These are phyloP conservation scores for Calameuta idolon DNA, from an alignment of 2,888 invertebrate genomes.

Conservation along the genomic window DNA sequence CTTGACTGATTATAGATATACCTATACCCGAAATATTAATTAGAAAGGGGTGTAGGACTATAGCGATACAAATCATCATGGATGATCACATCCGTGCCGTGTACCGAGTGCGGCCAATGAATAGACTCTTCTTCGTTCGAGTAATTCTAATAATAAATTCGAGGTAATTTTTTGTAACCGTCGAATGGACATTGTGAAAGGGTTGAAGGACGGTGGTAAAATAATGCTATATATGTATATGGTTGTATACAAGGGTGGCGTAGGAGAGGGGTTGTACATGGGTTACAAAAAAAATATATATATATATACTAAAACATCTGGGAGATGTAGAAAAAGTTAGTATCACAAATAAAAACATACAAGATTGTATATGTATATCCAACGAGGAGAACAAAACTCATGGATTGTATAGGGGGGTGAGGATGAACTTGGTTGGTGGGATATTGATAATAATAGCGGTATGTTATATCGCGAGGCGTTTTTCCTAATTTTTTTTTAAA, in stretches of 20 bases:
- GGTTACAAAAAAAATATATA: background rate
- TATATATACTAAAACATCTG: background rate
- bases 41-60: slow-evolving; percentile 46
- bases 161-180: background rate
- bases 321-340: background rate
- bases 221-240: background rate
- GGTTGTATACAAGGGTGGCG: background rate
- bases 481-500: background rate
- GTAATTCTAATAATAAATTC: slow-evolving; percentile 1
- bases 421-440: background rate
- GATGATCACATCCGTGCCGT: slow-evolving; percentile 55
- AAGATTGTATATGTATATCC: background rate
- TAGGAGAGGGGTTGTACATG: no score
- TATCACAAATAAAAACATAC: background rate
- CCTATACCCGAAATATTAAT: slow-evolving; percentile 38
- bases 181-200: background rate
- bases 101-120: slow-evolving; percentile 28
- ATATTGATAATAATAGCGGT: background rate
- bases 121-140: background rate
- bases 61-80: slow-evolving; percentile 57
- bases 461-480: background rate
- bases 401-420: background rate
- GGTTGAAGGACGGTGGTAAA: background rate
- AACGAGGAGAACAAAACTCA: background rate
- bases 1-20: slow-evolving; percentile 54